Base-by-base conservation (phyloP, 2,113 vertebrate species). In the Actenoides hombroni region DNA sequence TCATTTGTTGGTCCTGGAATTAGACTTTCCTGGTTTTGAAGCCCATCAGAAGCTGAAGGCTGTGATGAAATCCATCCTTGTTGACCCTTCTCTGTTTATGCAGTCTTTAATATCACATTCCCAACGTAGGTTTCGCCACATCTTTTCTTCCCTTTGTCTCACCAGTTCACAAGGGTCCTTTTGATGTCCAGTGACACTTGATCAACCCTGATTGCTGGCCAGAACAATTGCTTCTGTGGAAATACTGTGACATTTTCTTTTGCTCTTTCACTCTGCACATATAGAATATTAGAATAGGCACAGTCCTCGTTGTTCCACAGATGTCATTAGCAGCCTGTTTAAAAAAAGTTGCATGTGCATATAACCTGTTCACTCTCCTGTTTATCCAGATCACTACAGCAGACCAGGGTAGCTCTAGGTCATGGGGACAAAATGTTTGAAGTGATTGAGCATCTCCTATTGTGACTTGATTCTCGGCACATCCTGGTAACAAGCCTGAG, bases 1-100 rank as follows among this genome's bases (percentile, higher is more conserved):
- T 96, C 16, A 64, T 79, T 77, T 90, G 8, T 67, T 64, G 29
- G 71, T 86, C 23, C 64, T 94, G 51, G 53, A 70, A 60, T 39
- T 80, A 75, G 33, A 69, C 16, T 80, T 67, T 31, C 11, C 64
- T 85, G 10, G 33, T 88, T 83, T 78, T 49, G 57, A 86, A 81
- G 24, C 26, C 33, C 44, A 11, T 54, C 31, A 28, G 46, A 74
- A 77, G 53, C 1, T 0, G 9, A 12, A 69, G 31, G 21, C 33
- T 92, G 28, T 75, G 35, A 35, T 65, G 25, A 77, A 81, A 56
- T 35, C 19, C 4, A 9, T 88, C 5, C 16, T 57, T 94, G 88
- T 82, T 49, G 21, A n/a, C 75, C 80, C 46, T 49, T 51, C 35
- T 76, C 64, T 67, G 17, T 88, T 86, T 56, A 26, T 37, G 7